Evolutionary conservation across 2,888 invertebrate species (phyloP).

Genomic region (Trissoscelio sp.): DNA sequence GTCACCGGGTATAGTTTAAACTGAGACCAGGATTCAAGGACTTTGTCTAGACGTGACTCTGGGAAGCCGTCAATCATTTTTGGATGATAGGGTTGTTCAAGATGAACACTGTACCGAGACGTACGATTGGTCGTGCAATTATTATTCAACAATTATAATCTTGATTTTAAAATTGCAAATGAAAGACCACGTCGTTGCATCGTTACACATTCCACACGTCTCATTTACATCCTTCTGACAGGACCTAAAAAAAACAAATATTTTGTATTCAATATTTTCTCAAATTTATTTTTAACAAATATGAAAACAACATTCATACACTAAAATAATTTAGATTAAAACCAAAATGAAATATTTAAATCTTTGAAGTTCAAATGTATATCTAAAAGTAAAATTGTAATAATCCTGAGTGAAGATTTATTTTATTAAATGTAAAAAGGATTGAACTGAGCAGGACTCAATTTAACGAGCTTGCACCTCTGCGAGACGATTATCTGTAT

Average conservation of each 20-base stretch:
- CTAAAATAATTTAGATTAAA: too few relatives aligned
- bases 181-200: not conserved
- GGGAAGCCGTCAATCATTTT: conserved; percentile 65
- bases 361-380: too few relatives aligned
- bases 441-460: conserved; percentile 2
- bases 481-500: conserved; percentile 9
- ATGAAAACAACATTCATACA: too few relatives aligned
- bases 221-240: conserved; percentile 1
- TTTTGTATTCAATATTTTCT: not conserved
- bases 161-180: conserved; percentile 29
- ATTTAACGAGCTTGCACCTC: conserved; percentile 28
- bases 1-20: conserved; percentile 31
- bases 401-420: conserved; percentile 1
- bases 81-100: conserved; percentile 52
- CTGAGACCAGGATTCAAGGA: conserved; percentile 56
- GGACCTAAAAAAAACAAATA: not conserved
- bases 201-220: not conserved
- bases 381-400: not conserved
- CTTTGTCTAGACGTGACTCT: conserved; percentile 65
- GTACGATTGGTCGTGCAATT: conserved; percentile 29
- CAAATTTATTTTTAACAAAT: too few relatives aligned
- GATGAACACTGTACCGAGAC: conserved; percentile 20
- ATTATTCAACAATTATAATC: conserved; percentile 35
- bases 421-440: conserved; percentile 13
- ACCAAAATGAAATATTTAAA: too few relatives aligned